These are phyloP conservation scores for Torymus auratus DNA, from an alignment of 2,888 invertebrate genomes.

Conservation along the genomic window DNA sequence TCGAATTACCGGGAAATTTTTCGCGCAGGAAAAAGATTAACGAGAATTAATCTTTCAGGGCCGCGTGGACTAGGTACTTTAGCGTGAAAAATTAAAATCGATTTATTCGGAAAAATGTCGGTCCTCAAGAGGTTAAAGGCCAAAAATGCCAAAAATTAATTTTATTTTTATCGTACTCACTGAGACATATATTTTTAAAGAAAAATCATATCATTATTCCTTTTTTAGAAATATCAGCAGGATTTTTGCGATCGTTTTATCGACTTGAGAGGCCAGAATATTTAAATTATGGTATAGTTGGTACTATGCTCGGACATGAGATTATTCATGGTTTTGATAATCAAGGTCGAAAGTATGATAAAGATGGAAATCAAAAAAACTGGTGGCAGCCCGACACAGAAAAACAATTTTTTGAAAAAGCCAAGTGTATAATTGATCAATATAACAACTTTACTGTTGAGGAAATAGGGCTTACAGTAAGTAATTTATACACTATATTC, in stretches of 20 bases:
- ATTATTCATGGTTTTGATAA: constrained; percentile 94
- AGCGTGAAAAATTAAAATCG: too few relatives aligned
- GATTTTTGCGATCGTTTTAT: neutral
- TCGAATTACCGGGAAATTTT: too few relatives aligned
- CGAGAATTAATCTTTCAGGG: too few relatives aligned
- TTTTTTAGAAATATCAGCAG: constrained; percentile 47
- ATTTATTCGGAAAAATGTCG: too few relatives aligned
- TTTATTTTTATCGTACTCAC: too few relatives aligned
- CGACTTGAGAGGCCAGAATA: neutral
- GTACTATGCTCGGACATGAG: constrained; percentile 94
- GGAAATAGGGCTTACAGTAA: constrained; percentile 86
- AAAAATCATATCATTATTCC: neutral
- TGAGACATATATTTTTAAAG: too few relatives aligned
- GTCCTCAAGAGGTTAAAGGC: too few relatives aligned
- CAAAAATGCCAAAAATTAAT: too few relatives aligned
- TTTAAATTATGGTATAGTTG: constrained; percentile 94
- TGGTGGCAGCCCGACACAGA: constrained; percentile 95
- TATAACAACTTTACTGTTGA: constrained; percentile 93
- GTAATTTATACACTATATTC: too few relatives aligned
- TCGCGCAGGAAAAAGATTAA: too few relatives aligned
- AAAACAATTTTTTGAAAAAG: constrained; percentile 87
- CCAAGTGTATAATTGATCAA: constrained; percentile 94
- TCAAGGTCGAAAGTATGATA: constrained; percentile 93
- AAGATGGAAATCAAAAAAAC: constrained; percentile 91
- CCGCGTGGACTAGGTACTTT: too few relatives aligned